Percentiles rank a stretch among this genome's conserved stretches.
Conservation (phyloP, 2,888 invertebrate genomes). For the Himalopsyche anomala region DNA sequence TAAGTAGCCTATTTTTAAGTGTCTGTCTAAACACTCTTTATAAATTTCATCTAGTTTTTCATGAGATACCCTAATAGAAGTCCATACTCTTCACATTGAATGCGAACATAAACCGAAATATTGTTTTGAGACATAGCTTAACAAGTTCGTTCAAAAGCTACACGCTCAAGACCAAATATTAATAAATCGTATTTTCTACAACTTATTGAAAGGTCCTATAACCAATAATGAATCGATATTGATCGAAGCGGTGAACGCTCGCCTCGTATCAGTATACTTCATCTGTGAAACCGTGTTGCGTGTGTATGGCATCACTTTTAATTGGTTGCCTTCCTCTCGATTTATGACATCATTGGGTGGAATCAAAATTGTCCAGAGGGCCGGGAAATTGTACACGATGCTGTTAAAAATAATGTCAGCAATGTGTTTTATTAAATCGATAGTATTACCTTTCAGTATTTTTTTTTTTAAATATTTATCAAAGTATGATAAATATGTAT, state of each 20-base stretch:
- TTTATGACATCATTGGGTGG: constrained; percentile 54
- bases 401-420: constrained; percentile 7
- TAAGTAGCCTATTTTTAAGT: no score
- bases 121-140: no score
- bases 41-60: no score
- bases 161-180: no score
- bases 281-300: constrained; percentile 59
- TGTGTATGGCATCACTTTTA: constrained; percentile 64
- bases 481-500: no score
- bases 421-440: constrained; percentile 5
- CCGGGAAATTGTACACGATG: constrained; percentile 31
- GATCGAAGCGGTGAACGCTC: constrained; percentile 39
- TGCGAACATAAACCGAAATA: no score
- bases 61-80: no score
- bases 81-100: no score
- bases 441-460: neutral
- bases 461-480: no score
- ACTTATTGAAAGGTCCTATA: neutral
- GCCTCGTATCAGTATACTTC: constrained; percentile 56
- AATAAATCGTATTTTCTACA: neutral
- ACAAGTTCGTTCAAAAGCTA: no score
- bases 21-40: no score
- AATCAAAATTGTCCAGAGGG: constrained; percentile 46
- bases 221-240: constrained; percentile 52
- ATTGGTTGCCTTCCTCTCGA: constrained; percentile 59